phyloP scores from a whole-genome alignment of 2,113 vertebrate species.

The Prolemur simus region DNA sequence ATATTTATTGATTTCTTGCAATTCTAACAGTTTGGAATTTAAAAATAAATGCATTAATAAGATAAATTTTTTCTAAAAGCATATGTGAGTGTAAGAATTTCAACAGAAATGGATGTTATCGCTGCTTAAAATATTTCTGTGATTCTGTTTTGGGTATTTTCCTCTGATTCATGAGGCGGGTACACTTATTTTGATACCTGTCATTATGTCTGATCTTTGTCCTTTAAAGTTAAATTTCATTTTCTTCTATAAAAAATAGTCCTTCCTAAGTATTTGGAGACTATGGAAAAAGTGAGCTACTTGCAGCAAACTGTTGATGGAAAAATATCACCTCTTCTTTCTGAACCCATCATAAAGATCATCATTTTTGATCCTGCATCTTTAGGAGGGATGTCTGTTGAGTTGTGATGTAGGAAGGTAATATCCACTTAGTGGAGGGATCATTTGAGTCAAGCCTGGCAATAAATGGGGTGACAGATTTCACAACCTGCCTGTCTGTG shows the following conservation, averaged over 20 bases:
- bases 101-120: neutral
- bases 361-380: conserved; percentile 1
- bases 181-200: neutral
- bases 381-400: neutral
- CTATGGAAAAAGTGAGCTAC: conserved; percentile 1
- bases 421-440: neutral
- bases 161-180: neutral
- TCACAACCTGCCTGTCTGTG: conserved; percentile 13
- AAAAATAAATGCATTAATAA: neutral
- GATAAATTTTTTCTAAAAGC: neutral
- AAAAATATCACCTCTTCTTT: neutral
- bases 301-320: neutral
- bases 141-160: neutral
- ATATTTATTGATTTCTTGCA: neutral
- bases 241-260: conserved; percentile 3
- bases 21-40: neutral
- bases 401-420: conserved; percentile 6
- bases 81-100: neutral
- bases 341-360: neutral
- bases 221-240: conserved; percentile 43
- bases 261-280: neutral
- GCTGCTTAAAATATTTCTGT: neutral
- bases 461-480: conserved; percentile 52
- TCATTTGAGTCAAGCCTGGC: conserved; percentile 36
- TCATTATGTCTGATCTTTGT: conserved; percentile 7